A percentile compares a stretch with the other conserved stretches of the same genome.
These are phyloP conservation scores for Epizoanthus stellaris DNA, from an alignment of 92 coral and sea anemone genomes.

Conservation along the genomic window DNA sequence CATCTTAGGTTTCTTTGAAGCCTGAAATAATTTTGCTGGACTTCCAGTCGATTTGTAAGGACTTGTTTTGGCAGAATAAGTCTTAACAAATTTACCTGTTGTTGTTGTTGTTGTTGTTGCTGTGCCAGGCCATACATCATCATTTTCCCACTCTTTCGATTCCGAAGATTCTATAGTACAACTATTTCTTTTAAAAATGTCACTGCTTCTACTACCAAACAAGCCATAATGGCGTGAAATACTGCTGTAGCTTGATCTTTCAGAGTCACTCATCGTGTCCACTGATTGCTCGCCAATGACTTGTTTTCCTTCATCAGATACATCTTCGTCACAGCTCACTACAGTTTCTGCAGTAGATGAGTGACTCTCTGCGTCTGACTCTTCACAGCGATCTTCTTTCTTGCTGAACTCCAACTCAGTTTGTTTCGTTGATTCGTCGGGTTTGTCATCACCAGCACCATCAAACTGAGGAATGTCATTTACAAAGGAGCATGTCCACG, in stretches of 20 bases:
- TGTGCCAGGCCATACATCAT: not conserved
- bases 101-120: not conserved
- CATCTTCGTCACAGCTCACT: not conserved
- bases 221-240: not conserved
- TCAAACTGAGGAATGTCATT: constrained; percentile 89
- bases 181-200: not conserved
- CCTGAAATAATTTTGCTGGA: not conserved
- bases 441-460: constrained; percentile 84
- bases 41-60: not conserved
- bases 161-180: not conserved
- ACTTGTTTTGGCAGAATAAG: not conserved
- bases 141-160: not conserved
- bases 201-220: constrained; percentile 13
- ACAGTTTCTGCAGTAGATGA: not conserved
- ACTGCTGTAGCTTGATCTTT: constrained; percentile 5
- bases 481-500: constrained; percentile 72
- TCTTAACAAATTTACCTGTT: not conserved
- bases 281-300: not conserved
- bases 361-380: not conserved
- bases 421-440: not conserved
- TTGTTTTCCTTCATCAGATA: not conserved
- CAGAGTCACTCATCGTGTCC: not conserved
- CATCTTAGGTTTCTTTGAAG: not conserved
- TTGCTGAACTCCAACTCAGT: not conserved
- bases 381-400: not conserved